Evolutionary conservation across 2,888 invertebrate species (phyloP), one percentile per base, ranked within the genome.

Genomic region (Hecatera dysodea): DNA sequence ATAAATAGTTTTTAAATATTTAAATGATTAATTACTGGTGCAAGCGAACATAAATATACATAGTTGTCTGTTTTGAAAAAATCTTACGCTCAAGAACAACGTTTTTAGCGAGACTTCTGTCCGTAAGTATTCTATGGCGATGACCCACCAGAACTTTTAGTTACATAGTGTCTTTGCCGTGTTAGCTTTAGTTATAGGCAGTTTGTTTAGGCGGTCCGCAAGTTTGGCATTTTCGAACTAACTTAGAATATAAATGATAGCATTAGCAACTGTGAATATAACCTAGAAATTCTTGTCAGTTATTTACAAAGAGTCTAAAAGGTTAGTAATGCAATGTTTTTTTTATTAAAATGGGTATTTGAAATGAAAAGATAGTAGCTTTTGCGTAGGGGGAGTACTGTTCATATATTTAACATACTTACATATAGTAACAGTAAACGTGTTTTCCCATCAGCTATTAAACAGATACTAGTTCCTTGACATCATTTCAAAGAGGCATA

Each of bases 201-300:
- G 62, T 72, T 78, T 57, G 57, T 62, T 76, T 62, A 57, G 66
- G 75, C 52, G 22, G 52, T 50, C n/a, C n/a, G 57, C 57, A 66
- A 66, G 52, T 50, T 63, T 19, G 22, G 29, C 33, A 61, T 59
- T 59, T 66, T 62, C 46, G 24, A 15, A 33, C 50, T 48, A 50
- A 57, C 75, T 65, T 73, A n/a, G 65, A 80, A 80, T 80, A 80
- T 74, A 76, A 74, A 76, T 62, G 60, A 59, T 53, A 57, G 44
- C 8, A 73, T 80, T 74, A 74, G 17, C 19, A 33, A 56, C 60
- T 72, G 42, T 33, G 42, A 52, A 65, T 75, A 44, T 79, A 61
- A 36, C 39, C 64, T 56, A 44, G 73, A 78, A 33, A 46, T 46
- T 56, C 73, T 56, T 61, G 39, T 46, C 52, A 12, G 55, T 61